Conservation (phyloP, 2,888 invertebrate species). For the Linhomoeus sp. region DNA sequence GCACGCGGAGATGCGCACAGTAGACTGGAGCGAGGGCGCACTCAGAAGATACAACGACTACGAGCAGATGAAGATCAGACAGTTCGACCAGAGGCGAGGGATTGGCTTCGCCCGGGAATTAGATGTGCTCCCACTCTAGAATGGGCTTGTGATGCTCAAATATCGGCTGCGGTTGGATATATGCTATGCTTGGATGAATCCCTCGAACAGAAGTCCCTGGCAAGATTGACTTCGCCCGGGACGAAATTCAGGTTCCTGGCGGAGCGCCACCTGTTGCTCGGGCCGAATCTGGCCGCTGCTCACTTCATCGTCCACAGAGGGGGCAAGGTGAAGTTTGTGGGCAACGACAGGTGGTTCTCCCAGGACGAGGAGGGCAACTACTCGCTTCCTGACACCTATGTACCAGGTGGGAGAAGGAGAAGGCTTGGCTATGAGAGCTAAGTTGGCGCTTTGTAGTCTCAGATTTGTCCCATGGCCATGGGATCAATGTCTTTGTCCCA, state of each 20-base stretch:
- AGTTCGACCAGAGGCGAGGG: slow-evolving; percentile 23
- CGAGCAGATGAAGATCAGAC: slow-evolving; percentile 16
- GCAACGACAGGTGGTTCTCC: slow-evolving; percentile 35
- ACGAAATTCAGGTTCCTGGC: slow-evolving; percentile 24
- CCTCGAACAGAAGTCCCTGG: too few species aligned
- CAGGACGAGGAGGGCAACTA: slow-evolving; percentile 34
- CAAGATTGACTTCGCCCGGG: too few species aligned
- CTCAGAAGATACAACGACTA: slow-evolving; percentile 18
- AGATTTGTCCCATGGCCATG: too few species aligned
- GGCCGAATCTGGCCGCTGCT: slow-evolving; percentile 61
- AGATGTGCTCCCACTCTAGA: too few species aligned
- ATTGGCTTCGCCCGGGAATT: neutral
- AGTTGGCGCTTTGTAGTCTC: too few species aligned
- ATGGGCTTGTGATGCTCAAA: too few species aligned
- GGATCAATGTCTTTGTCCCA: too few species aligned
- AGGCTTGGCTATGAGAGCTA: too few species aligned
- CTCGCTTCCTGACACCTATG: slow-evolving; percentile 42
- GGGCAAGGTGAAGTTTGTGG: slow-evolving; percentile 48
- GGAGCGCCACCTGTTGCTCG: slow-evolving; percentile 32
- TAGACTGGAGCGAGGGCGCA: slow-evolving; percentile 20
- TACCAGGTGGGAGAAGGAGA: slow-evolving; percentile 13
- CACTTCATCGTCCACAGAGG: slow-evolving; percentile 57
- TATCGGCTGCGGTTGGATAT: too few species aligned
- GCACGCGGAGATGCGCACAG: slow-evolving; percentile 18
- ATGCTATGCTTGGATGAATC: too few species aligned